Conservation (phyloP, 92 coral and sea anemone genomes). For the Blastomussa wellsi region DNA sequence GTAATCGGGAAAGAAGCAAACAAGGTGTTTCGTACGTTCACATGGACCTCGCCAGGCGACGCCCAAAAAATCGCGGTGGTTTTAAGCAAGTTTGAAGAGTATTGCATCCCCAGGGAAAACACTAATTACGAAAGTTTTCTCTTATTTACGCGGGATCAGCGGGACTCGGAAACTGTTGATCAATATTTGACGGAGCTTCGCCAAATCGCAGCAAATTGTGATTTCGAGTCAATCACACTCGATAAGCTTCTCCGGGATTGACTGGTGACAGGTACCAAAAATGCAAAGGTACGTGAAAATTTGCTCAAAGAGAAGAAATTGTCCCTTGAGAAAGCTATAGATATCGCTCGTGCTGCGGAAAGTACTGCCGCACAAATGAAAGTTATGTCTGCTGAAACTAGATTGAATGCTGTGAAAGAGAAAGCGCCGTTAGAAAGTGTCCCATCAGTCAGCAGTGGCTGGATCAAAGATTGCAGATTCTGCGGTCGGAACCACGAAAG, state of each 20-base stretch:
- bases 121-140: too few species aligned
- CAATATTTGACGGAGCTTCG: too few species aligned
- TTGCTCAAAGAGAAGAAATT: constrained; percentile 46
- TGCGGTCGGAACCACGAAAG: constrained; percentile 52
- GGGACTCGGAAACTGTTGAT: too few species aligned
- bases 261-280: constrained; percentile 37
- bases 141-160: too few species aligned
- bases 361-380: constrained; percentile 35
- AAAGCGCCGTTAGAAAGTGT: constrained; percentile 19
- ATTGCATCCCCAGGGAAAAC: too few species aligned
- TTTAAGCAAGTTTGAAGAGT: too few species aligned
- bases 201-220: constrained; percentile 51
- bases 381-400: constrained; percentile 37
- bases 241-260: constrained; percentile 54
- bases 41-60: too few species aligned
- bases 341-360: too few species aligned
- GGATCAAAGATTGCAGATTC: constrained; percentile 45
- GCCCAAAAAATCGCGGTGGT: too few species aligned
- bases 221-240: constrained; percentile 39
- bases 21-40: constrained; percentile 36
- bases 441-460: constrained; percentile 21
- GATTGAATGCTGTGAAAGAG: constrained; percentile 22
- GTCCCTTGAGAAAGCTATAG: constrained; percentile 26
- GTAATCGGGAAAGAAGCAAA: constrained; percentile 48
- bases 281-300: constrained; percentile 52